phyloP scores from a whole-genome alignment of 1,140 invertebrate species.

The Papilio helenus region DNA sequence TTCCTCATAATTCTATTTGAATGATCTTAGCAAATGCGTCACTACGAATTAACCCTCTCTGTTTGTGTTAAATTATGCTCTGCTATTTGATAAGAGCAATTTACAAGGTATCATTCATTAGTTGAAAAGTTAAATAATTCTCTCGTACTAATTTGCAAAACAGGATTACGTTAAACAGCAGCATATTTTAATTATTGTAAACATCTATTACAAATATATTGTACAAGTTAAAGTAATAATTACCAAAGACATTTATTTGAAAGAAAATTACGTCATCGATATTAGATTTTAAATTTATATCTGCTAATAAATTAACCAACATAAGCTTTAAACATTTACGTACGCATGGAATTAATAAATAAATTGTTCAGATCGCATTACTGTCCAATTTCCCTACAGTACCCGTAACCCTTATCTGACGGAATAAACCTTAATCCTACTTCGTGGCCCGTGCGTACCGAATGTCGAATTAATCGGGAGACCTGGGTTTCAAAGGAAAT shows the following conservation, averaged over 20 bases:
- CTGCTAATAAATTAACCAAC: too few species aligned
- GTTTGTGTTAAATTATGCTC: background rate
- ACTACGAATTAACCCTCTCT: background rate
- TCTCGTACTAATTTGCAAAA: too few species aligned
- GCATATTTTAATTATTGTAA: too few species aligned
- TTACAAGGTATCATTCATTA: background rate
- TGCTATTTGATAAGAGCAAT: background rate
- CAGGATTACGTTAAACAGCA: too few species aligned
- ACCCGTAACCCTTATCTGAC: constrained; percentile 11
- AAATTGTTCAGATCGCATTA: background rate
- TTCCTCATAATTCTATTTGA: background rate
- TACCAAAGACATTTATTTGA: too few species aligned
- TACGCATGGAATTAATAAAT: background rate
- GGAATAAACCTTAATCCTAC: constrained; percentile 16
- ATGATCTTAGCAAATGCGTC: background rate
- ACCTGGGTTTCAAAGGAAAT: constrained; percentile 36
- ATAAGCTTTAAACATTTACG: background rate
- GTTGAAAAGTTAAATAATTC: background rate
- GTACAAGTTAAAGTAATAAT: too few species aligned
- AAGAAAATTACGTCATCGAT: too few species aligned
- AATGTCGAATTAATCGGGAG: constrained; percentile 24
- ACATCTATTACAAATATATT: too few species aligned
- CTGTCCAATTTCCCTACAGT: background rate
- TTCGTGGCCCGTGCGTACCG: background rate
- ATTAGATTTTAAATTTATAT: too few species aligned